Evolutionary conservation across 2,888 invertebrate genomes (phyloP), one percentile per base, ranked within the genome.

Genomic region (Caenorhabditis wallacei): DNA sequence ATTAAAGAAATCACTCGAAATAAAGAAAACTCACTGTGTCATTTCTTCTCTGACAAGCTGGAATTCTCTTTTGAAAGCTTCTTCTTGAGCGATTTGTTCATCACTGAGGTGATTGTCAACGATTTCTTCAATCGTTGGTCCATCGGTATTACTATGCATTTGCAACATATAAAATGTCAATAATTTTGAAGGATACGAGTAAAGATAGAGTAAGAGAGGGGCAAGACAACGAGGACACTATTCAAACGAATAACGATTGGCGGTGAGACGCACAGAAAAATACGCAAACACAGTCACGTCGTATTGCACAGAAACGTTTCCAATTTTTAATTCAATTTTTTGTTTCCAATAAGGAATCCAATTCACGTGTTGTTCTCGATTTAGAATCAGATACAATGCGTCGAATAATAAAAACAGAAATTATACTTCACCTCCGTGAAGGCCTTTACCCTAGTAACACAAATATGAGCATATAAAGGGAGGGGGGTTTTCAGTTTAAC

Each of bases 121-220:
- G 3, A 68, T 20, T 40, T 76, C 68, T 20, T 68, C 76, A 24
- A 76, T 76, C 13, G 22, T 35, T 2, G 76, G 68, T 8, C 75
- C 66, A 10, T 63, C 63, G 8, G 18, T 18, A 8, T 37, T 26
- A 16, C 37, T 18, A 11, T 22, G 18, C 74, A 74, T 56, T 24
- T 35, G 46, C 1, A 37, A 22, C 56, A 66, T 57, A n/a, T 13
- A n/a, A 30, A 18, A 48, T 57, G 13, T 18, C 30, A 30, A 35
- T 13, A 56, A 68, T 37, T 18, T 35, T 7, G 18, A 43, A 66
- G 5, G 24, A 18, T 43, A 54, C 1, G n/a, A n/a, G n/a, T n/a
- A n/a, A n/a, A 30, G 22, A 51, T 40, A 24, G 22, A 51, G 22
- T n/a, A 48, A 11, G 8, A 37, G 46, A 48, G 4, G 24, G 56